A percentile compares a stretch with the other conserved stretches of the same genome.
Conservation (phyloP, 1,140 invertebrate genomes). For the Heliconius melpomene region DNA sequence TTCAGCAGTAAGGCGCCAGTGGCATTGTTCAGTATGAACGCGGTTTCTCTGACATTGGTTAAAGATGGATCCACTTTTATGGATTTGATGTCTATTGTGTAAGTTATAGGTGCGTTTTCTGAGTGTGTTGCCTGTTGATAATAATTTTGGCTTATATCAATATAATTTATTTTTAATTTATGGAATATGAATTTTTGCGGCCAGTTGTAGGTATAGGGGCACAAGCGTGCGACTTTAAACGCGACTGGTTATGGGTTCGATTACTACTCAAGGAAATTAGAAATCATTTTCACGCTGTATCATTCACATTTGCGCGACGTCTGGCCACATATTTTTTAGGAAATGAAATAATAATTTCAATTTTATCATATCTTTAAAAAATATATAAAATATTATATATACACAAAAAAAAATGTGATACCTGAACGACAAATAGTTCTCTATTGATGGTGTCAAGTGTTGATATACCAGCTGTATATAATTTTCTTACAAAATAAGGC, state of each 20-base stretch:
- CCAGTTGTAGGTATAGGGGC: too few relatives aligned
- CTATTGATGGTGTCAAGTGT: slow-evolving; percentile 67
- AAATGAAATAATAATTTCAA: too few relatives aligned
- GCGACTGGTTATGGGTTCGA: too few relatives aligned
- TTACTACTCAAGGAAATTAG: too few relatives aligned
- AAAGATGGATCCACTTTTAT: slow-evolving; percentile 66
- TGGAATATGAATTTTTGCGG: too few relatives aligned
- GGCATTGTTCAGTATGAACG: slow-evolving; percentile 69
- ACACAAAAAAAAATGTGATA: slow-evolving; percentile 37
- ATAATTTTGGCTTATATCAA: not conserved
- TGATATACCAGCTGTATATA: slow-evolving; percentile 78
- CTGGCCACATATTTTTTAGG: too few relatives aligned
- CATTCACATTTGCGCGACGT: too few relatives aligned
- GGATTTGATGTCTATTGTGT: slow-evolving; percentile 63
- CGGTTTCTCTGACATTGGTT: slow-evolving; percentile 52
- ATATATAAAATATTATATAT: too few relatives aligned
- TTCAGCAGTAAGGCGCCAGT: slow-evolving; percentile 74
- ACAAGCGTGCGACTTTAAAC: too few relatives aligned
- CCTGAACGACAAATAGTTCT: slow-evolving; percentile 70
- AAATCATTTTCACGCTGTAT: too few relatives aligned
- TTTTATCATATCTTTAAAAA: too few relatives aligned
- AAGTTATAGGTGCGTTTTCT: slow-evolving; percentile 72
- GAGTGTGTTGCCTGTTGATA: slow-evolving; percentile 76
- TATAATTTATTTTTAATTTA: too few relatives aligned
- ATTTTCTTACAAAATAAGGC: slow-evolving; percentile 70